Conservation (phyloP, 2,888 invertebrate genomes). For the Macroteleia sp. region DNA sequence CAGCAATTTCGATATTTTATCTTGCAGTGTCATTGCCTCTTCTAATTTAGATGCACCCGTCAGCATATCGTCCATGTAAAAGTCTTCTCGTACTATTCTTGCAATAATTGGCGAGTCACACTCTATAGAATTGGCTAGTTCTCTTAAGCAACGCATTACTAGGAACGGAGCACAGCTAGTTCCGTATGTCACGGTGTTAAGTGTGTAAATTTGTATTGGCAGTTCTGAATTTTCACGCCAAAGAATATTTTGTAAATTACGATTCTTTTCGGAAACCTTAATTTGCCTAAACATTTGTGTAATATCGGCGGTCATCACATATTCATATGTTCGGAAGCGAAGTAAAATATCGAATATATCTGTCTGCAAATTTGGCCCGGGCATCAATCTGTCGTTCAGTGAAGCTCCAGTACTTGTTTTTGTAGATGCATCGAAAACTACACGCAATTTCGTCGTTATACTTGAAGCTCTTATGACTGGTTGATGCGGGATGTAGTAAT, state of each 20-base stretch:
- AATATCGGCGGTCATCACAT: constrained; percentile 72
- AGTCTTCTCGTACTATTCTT: constrained; percentile 4
- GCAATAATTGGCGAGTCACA: not conserved
- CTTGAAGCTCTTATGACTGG: constrained; percentile 7
- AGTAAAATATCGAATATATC: constrained; percentile 66
- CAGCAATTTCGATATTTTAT: constrained; percentile 3
- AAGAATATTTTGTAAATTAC: constrained; percentile 10
- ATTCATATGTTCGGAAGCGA: constrained; percentile 63
- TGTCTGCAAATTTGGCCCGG: constrained; percentile 9
- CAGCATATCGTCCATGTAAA: constrained; percentile 32
- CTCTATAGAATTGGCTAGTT: constrained; percentile 7
- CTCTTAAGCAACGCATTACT: constrained; percentile 13
- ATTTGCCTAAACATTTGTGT: constrained; percentile 35
- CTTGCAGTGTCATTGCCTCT: not conserved
- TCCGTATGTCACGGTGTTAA: constrained; percentile 34
- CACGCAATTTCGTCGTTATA: not conserved
- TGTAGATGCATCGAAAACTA: not conserved
- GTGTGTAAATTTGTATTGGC: not conserved
- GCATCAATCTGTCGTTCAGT: constrained; percentile 5
- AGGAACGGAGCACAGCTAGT: constrained; percentile 9
- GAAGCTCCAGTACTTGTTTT: not conserved
- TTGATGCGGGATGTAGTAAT: constrained; percentile 20
- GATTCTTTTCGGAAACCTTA: not conserved
- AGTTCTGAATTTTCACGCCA: not conserved
- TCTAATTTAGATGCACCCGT: not conserved